These are phyloP conservation scores for Pseudolaguvia tuberculata DNA, from an alignment of 2,113 vertebrate species.

Conservation along the genomic window DNA sequence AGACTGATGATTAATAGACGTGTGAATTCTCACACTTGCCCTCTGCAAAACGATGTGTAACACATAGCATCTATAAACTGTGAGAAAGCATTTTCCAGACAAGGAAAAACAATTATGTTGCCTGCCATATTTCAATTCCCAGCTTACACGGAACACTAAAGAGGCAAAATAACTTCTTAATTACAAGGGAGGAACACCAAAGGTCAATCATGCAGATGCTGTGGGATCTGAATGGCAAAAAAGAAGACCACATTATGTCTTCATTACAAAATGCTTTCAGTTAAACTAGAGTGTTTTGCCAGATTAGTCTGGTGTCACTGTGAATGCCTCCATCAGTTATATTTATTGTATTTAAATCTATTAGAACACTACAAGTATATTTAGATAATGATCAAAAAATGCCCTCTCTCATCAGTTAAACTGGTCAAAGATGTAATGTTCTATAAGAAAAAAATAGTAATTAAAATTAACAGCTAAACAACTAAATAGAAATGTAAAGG, in stretches of 20 bases:
- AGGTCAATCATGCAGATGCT: conserved; percentile 32
- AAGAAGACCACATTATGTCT: conserved; percentile 16
- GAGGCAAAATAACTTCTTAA: conserved; percentile 34
- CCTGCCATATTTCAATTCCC: conserved; percentile 27
- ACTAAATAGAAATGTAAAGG: conserved; percentile 6
- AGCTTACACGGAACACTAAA: conserved; percentile 31
- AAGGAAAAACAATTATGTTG: conserved; percentile 12
- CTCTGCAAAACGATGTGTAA: not conserved
- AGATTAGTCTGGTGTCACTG: conserved; percentile 5
- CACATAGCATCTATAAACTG: conserved; percentile 2
- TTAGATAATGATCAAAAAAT: conserved; percentile 9
- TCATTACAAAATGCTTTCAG: conserved; percentile 8
- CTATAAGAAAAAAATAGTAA: not conserved
- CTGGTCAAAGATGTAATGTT: not conserved
- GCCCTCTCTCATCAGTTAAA: not conserved
- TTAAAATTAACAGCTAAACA: not conserved
- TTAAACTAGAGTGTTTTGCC: conserved; percentile 16
- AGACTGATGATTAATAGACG: not conserved
- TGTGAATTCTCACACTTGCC: not conserved
- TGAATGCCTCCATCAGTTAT: not conserved
- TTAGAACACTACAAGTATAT: not conserved
- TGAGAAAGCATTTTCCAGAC: conserved; percentile 28
- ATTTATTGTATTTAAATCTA: conserved; percentile 17
- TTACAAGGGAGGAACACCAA: conserved; percentile 40
- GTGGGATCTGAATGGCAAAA: not conserved